These are phyloP conservation scores for Armadillidium nasatum DNA, from an alignment of 1,140 invertebrate species.

Conservation along the genomic window DNA sequence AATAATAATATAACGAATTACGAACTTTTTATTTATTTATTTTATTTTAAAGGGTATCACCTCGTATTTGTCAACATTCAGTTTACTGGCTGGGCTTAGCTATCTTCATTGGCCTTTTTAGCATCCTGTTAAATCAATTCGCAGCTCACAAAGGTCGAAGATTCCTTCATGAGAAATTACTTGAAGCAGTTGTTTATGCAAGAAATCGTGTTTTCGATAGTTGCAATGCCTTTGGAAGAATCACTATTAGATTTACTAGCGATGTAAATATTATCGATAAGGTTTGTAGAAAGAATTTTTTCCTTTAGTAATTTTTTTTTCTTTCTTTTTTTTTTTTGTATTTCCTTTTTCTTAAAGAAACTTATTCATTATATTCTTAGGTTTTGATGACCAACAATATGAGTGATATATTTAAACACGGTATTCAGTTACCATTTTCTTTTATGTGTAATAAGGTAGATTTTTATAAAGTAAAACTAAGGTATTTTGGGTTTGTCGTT, in stretches of 20 bases:
- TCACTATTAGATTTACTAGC: constrained; percentile 55
- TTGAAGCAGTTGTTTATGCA: constrained; percentile 59
- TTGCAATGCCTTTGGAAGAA: constrained; percentile 55
- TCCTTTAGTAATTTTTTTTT: background rate
- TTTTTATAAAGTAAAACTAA: no score
- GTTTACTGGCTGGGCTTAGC: constrained; percentile 56
- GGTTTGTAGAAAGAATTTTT: constrained; percentile 16
- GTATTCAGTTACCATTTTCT: no score
- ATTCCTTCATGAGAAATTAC: constrained; percentile 60
- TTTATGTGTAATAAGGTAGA: no score
- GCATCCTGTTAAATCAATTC: constrained; percentile 51
- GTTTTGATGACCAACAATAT: no score
- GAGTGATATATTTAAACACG: no score
- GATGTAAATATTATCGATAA: constrained; percentile 65
- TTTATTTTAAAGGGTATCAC: no score
- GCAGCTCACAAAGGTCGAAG: constrained; percentile 54
- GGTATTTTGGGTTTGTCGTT: no score
- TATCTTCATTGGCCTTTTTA: constrained; percentile 57
- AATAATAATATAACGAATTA: no score
- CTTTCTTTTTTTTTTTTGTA: background rate
- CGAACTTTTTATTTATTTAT: no score
- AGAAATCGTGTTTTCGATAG: constrained; percentile 64
- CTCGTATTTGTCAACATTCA: constrained; percentile 58
- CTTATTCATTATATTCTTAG: no score
- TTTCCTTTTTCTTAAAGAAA: background rate